Conservation (phyloP, 2,113 vertebrate genomes). For the Baryphthengus martii region DNA sequence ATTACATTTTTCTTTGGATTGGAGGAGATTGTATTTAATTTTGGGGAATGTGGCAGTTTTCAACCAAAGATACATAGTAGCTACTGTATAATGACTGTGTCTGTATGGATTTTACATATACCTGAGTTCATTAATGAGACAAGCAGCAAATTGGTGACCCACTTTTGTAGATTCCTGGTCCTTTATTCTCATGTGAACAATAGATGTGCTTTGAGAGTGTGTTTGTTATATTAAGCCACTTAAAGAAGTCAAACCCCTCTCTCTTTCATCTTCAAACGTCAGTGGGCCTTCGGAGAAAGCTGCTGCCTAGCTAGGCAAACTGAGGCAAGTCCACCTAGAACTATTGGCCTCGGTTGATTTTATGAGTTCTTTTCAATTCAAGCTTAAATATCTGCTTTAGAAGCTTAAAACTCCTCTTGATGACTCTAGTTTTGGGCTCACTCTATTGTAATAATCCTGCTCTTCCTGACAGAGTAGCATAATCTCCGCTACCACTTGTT, state of each 20-base stretch:
- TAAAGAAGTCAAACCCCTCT: neutral
- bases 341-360: neutral
- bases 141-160: neutral
- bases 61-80: neutral
- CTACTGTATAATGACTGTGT: neutral
- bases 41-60: neutral
- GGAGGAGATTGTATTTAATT: neutral
- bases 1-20: neutral
- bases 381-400: neutral
- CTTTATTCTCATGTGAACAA: neutral
- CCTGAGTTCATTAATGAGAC: neutral
- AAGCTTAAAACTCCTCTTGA: neutral
- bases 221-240: neutral
- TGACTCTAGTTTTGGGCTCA: neutral
- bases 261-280: neutral
- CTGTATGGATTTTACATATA: neutral
- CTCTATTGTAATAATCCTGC: neutral
- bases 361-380: neutral
- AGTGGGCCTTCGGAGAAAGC: neutral
- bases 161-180: neutral
- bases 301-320: neutral
- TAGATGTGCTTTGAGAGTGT: neutral
- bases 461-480: neutral
- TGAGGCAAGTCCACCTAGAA: neutral
- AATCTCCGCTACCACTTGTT: neutral